These are phyloP conservation scores for Terrapene triunguis DNA, from an alignment of 2,113 vertebrate species.

Conservation along the genomic window DNA sequence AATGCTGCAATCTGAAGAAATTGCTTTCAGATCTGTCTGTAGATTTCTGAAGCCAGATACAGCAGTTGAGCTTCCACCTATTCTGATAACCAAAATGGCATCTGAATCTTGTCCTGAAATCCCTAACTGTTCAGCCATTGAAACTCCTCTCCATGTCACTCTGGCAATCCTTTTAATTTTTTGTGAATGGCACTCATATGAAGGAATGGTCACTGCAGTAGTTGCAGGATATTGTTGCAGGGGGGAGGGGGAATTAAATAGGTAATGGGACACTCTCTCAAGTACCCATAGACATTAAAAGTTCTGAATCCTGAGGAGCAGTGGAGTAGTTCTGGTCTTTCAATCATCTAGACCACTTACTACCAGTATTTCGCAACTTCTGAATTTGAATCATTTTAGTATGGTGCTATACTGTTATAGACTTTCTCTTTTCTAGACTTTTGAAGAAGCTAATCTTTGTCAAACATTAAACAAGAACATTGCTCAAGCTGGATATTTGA, in stretches of 20 bases:
- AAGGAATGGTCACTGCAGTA: not conserved
- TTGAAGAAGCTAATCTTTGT: conserved; percentile 89
- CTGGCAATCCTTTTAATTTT: not conserved
- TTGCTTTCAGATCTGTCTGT: not conserved
- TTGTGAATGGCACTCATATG: not conserved
- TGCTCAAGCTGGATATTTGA: conserved; percentile 89
- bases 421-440: conserved; percentile 78
- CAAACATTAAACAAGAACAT: conserved; percentile 87
- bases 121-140: not conserved
- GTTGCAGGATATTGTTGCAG: not conserved
- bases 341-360: not conserved
- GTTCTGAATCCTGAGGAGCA: not conserved
- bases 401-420: not conserved
- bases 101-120: not conserved
- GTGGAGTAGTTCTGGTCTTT: not conserved
- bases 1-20: not conserved
- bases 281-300: not conserved
- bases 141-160: not conserved
- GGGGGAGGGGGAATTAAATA: not conserved
- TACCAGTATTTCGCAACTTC: not conserved
- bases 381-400: not conserved
- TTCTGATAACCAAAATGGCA: not conserved
- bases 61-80: not conserved
- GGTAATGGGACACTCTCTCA: not conserved
- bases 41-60: not conserved